These are phyloP conservation scores for Rhagoletis zephyria DNA, from an alignment of 1,140 invertebrate genomes.

Conservation along the genomic window DNA sequence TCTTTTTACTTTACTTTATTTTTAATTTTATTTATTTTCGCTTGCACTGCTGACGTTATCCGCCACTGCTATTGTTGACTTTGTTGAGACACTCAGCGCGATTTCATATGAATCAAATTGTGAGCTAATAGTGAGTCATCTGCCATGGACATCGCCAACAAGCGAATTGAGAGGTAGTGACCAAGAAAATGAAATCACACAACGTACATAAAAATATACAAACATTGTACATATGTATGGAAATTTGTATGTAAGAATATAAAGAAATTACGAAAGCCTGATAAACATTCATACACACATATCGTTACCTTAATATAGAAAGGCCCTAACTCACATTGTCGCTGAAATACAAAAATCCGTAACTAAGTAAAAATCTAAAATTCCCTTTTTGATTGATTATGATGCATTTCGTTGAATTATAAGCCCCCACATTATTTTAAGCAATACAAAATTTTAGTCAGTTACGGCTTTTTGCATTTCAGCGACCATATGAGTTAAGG, in stretches of 20 bases:
- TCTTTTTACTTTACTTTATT: background rate
- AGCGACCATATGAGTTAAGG: too few relatives aligned
- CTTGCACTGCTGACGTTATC: background rate
- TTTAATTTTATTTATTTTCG: constrained; percentile 1
- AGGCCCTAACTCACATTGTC: too few relatives aligned
- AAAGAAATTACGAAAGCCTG: background rate
- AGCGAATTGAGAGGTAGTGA: constrained; percentile 46
- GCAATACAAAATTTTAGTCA: too few relatives aligned
- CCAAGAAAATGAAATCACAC: constrained; percentile 54
- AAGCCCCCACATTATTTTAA: too few relatives aligned
- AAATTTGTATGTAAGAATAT: background rate
- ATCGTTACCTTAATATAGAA: too few relatives aligned
- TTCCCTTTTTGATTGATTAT: too few relatives aligned
- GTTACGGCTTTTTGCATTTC: too few relatives aligned
- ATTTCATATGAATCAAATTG: constrained; percentile 64
- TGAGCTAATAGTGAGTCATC: constrained; percentile 63
- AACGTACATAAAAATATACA: constrained; percentile 32
- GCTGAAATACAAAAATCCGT: too few relatives aligned
- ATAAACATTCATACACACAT: background rate
- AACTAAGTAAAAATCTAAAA: too few relatives aligned
- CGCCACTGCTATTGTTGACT: constrained; percentile 47
- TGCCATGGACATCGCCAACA: constrained; percentile 23
- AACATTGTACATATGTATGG: background rate
- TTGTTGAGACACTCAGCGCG: constrained; percentile 60
- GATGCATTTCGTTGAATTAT: too few relatives aligned